Evolutionary conservation across 2,113 vertebrate species (phyloP), one percentile per base, ranked within the genome.

Genomic region (Larimichthys crocea): DNA sequence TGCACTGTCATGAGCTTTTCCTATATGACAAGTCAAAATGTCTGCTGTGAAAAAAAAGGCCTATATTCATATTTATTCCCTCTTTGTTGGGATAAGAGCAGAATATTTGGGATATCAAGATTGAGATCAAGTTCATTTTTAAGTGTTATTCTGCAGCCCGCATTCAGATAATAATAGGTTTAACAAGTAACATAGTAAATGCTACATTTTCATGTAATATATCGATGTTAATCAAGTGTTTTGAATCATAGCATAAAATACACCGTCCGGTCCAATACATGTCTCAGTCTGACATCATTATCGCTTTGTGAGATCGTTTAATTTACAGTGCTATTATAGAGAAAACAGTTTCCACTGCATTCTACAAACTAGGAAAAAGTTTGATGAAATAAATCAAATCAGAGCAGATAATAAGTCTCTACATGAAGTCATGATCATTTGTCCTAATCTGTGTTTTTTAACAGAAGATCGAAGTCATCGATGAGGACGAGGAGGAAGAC

Each of bases 401-500:
- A 42, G 3, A 64, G 16, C 11, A 55, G 31, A 61, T 61, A 7
- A 53, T 2, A 61, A 35, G 44, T 16, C 24, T 35, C 15, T 7
- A 10, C 35, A 3, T 48, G 5, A 57, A 19, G 12, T 70, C 3
- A 42, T 20, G 10, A 55, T 49, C 1, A 10, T 31, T 63, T 57
- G 9, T 50, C 53, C 22, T 59, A 19, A 69, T 35, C 59, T 57
- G 0, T 35, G 5, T 22, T 35, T 22, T 87, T 76, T 19, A 91
- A 87, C 94, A 99, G 98, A 99, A 99, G 94, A 96, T 99, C 74
- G 97, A 99, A 95, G 96, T 97, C 48, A 95, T 97, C 68, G 97
- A 97, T 79, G 96, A 96, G 5, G 85, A 86, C 0, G 88, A 85
- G 56, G 96, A 95, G 91, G 83, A 85, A 0, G 96, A 95, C 48